These are phyloP conservation scores for Cyphomyrus discorhynchus DNA, from an alignment of 2,113 vertebrate genomes.

Conservation along the genomic window DNA sequence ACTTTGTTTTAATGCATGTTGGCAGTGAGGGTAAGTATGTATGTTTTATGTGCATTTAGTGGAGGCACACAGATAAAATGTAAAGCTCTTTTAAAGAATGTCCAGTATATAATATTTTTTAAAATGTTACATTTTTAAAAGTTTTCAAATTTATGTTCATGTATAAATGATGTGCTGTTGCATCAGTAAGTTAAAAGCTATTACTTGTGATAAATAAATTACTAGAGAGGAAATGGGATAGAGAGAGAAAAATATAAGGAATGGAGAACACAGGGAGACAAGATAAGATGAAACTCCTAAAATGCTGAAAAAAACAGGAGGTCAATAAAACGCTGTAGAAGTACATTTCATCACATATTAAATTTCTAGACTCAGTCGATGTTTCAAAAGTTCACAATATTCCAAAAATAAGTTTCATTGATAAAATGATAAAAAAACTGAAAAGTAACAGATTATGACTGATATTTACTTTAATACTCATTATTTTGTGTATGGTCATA, in stretches of 20 bases:
- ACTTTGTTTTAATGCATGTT: neutral
- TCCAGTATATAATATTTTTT: neutral
- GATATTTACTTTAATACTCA: constrained; percentile 6
- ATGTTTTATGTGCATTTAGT: neutral
- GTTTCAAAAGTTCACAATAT: neutral
- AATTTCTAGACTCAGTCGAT: neutral
- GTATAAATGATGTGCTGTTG: neutral
- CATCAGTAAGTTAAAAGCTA: neutral
- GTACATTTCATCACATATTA: neutral
- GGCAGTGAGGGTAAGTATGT: neutral
- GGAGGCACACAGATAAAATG: neutral
- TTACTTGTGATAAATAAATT: constrained; percentile 5
- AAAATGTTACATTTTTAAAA: neutral
- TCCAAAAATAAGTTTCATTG: neutral
- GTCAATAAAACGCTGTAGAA: neutral
- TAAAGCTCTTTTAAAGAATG: neutral
- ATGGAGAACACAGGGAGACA: neutral
- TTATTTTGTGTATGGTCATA: constrained; percentile 2
- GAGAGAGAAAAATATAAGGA: neutral
- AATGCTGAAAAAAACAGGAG: neutral
- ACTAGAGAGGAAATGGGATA: neutral
- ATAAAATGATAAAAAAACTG: neutral
- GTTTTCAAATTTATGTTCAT: neutral
- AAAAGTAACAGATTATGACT: neutral
- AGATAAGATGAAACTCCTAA: neutral